phyloP scores from a whole-genome alignment of 2,888 invertebrate species.

The Caenorhabditis drosophilae region DNA sequence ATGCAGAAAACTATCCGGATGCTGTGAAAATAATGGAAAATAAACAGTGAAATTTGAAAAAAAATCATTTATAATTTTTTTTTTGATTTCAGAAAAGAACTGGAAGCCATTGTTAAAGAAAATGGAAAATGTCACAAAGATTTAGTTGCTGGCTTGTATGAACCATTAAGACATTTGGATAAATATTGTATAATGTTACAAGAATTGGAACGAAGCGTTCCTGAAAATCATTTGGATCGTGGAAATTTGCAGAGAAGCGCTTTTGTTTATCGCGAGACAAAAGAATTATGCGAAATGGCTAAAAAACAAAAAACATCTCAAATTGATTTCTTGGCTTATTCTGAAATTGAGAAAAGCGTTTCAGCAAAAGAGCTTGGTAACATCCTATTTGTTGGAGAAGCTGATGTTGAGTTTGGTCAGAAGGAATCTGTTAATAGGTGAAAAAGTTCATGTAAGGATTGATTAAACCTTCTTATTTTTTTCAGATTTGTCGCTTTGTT shows the following conservation, averaged over 20 bases:
- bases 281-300: slow-evolving; percentile 86
- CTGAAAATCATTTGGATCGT: slow-evolving; percentile 78
- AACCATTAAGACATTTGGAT: slow-evolving; percentile 91
- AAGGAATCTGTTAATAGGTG: slow-evolving; percentile 73
- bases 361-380: slow-evolving; percentile 74
- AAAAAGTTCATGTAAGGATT: too few species aligned
- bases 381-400: slow-evolving; percentile 74
- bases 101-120: slow-evolving; percentile 18
- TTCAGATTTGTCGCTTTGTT: slow-evolving; percentile 87
- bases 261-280: slow-evolving; percentile 90
- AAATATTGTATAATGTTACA: slow-evolving; percentile 86
- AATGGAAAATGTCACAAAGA: slow-evolving; percentile 74
- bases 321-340: slow-evolving; percentile 86
- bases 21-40: slow-evolving; percentile 91
- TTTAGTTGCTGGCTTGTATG: slow-evolving; percentile 88
- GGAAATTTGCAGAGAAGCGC: slow-evolving; percentile 95
- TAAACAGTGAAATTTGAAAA: slow-evolving; percentile 78
- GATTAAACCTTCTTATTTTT: too few species aligned
- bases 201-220: slow-evolving; percentile 91
- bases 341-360: slow-evolving; percentile 93
- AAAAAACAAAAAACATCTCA: slow-evolving; percentile 93
- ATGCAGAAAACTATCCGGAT: slow-evolving; percentile 90
- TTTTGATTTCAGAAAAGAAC: slow-evolving; percentile 10
- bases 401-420: slow-evolving; percentile 75
- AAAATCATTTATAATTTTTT: neutral